Base-by-base conservation (phyloP, 2,113 vertebrate species). In the Neolamprologus toae region DNA sequence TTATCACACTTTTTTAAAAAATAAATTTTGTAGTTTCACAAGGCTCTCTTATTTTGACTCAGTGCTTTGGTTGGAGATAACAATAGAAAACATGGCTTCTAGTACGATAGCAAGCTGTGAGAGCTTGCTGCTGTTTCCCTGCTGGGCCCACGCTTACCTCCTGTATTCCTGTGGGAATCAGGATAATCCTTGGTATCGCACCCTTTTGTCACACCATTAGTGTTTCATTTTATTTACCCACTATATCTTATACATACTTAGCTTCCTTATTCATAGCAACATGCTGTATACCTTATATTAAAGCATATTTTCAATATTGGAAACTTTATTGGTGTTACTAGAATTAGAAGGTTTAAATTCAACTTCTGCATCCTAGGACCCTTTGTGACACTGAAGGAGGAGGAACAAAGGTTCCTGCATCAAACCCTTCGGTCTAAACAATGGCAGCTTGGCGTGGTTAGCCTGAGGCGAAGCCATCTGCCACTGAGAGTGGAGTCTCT, bases 401-500 rank as follows among this genome's bases (percentile, higher is more conserved):
- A 81, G 90, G 89, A 90, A 89, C 89, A 84, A 89, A 92, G 92
- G 68, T 91, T 91, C 82, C 85, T 13, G 90, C 89, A 91, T 95
- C 92, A 89, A 86, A 90, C 84, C 92, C 84, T 28, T 17, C 85
- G 82, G 80, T 63, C 84, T 63, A 89, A 94, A 96, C 96, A 97
- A 96, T 94, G 90, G 92, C 89, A 57, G 94, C 94, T 96, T 95
- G 94, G 95, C 94, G 89, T 95, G 93, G 90, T 95, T 47, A 86
- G 95, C 95, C 96, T 12, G 33, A 93, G 96, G 96, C 94, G 63
- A 79, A 85, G 96, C 96, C 96, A 97, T 96, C 96, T 96, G 96
- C 95, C 92, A 55, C 59, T 17, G 88, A 94, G 92, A 94, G 95
- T 86, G 93, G 86, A 90, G 91, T 90, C 92, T 92, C 95, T 94